Conservation (phyloP, 2,113 vertebrate genomes). For the Axis porcinus region DNA sequence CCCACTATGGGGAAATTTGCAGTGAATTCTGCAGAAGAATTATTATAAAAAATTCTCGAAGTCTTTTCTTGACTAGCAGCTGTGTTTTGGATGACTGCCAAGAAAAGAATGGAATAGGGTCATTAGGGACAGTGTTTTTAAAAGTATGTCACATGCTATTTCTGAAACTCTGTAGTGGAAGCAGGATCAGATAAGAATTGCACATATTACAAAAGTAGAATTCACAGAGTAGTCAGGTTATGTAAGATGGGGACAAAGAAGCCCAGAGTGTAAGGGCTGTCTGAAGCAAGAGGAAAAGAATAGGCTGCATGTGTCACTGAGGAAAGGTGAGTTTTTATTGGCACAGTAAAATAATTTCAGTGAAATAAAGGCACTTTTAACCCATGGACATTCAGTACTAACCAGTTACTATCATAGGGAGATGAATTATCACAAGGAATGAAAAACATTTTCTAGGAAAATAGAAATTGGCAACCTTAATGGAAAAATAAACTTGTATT, state of each 20-base stretch:
- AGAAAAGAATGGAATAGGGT: neutral
- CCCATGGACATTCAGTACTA: neutral
- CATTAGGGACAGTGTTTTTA: neutral
- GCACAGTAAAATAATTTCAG: neutral
- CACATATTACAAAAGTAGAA: neutral
- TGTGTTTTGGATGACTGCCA: neutral
- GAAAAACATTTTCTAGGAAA: neutral
- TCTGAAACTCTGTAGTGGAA: neutral
- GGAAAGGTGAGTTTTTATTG: neutral
- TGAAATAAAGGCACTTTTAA: slow-evolving; percentile 10
- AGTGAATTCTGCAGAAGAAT: neutral
- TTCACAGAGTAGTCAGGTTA: neutral
- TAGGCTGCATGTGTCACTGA: neutral
- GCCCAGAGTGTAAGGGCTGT: neutral
- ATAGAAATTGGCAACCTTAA: neutral
- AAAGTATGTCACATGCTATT: neutral
- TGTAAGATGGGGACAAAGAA: neutral
- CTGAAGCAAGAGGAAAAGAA: neutral
- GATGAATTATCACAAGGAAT: neutral
- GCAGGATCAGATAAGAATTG: neutral
- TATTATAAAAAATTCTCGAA: neutral
- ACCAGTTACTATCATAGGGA: neutral
- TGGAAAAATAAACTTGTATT: neutral
- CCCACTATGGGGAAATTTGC: neutral
- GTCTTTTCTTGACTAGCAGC: neutral